A percentile compares a stretch with the other conserved stretches of the same genome.
Evolutionary conservation across 2,888 invertebrate species (phyloP).

Genomic region (Hypselothyrea guttata): DNA sequence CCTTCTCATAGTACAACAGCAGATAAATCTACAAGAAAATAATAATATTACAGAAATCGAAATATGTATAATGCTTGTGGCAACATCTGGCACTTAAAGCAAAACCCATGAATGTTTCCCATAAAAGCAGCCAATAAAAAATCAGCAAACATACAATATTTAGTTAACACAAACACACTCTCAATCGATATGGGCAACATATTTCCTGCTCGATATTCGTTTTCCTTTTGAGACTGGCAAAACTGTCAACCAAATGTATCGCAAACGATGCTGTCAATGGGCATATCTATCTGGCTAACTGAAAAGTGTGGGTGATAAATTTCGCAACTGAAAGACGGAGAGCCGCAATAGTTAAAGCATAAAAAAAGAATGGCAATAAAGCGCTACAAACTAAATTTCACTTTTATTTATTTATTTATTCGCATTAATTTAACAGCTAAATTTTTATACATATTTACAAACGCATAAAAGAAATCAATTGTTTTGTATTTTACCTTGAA

Average conservation of each 20-base stretch:
- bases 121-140: slow-evolving; percentile 40
- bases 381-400: no score
- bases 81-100: slow-evolving; percentile 30
- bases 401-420: neutral
- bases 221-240: slow-evolving; percentile 14
- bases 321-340: neutral
- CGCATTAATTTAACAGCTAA: neutral
- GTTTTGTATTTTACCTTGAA: no score
- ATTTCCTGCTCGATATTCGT: slow-evolving; percentile 3
- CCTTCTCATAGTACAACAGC: slow-evolving; percentile 6
- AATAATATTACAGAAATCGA: slow-evolving; percentile 15
- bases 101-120: slow-evolving; percentile 26
- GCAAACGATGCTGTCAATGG: slow-evolving; percentile 34
- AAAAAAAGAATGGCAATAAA: neutral
- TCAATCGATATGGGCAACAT: slow-evolving; percentile 45
- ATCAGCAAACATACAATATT: slow-evolving; percentile 26
- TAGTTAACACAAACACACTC: slow-evolving; percentile 22
- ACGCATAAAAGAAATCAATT: no score
- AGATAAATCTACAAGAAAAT: slow-evolving; percentile 15
- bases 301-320: slow-evolving; percentile 14
- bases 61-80: slow-evolving; percentile 6
- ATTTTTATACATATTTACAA: no score
- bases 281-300: slow-evolving; percentile 15
- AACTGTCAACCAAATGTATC: slow-evolving; percentile 34
- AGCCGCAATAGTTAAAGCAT: neutral